Evolutionary conservation across 2,888 invertebrate genomes (phyloP), one percentile per base, ranked within the genome.

Genomic region (Escarpia spicata): DNA sequence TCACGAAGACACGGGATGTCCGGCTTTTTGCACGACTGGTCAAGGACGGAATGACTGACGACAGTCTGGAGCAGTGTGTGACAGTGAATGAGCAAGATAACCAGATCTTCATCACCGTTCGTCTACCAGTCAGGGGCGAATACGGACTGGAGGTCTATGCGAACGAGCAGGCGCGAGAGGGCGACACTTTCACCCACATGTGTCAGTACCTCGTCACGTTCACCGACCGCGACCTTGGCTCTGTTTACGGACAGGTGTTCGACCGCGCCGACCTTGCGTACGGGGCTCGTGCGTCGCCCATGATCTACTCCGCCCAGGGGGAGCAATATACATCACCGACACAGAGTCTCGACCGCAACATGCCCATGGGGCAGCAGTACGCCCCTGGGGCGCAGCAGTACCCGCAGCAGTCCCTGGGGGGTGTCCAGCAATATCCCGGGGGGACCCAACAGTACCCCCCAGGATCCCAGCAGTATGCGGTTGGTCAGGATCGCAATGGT

Each of bases 1-100:
- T 95, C 96, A 97, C 97, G 92, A 98, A 98, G 96, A 98, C 98
- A 95, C 97, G 98, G 94, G 97, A 97, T 92, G 98, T 99, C 3
- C 95, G 94, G 91, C 94, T 96, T 58, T 95, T 96, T 44, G 96
- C 96, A 92, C 96, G 96, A 92, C 95, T 96, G 92, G 94, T 95
- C 75, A 95, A 95, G 92, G 96, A 96, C 75, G 96, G 95, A n/a
- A 94, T 96, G 94, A 95, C 94, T 90, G 96, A 96, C 45, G 96
- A 96, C 45, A 95, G 95, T 8, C 95, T 96, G 45, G 96, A 96
- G 93, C 90, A 92, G 94, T 95, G 95, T 93, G 95, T 96, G 93
- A 94, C 93, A 8, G 96, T 96, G 37, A 93, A 95, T 43, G 96
- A 96, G 93, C 94, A 95, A 52, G 95, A 95, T 8, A 95, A 96